A percentile compares a stretch with the other conserved stretches of the same genome.
Conservation (phyloP, 2,797 vertebrate genomes). For the Discoglossus pictus region DNA sequence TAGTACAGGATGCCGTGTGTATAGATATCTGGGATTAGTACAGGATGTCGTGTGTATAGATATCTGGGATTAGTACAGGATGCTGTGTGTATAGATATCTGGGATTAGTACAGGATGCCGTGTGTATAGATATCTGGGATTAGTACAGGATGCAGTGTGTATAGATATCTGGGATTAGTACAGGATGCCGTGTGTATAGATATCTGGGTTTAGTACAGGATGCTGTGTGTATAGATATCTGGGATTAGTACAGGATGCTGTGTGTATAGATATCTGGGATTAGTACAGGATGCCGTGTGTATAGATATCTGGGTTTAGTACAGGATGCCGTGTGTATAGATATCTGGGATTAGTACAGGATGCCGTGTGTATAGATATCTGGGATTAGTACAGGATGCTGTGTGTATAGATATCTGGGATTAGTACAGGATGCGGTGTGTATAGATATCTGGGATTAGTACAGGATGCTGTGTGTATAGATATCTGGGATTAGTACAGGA, state of each 20-base stretch:
- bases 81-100: too few relatives aligned
- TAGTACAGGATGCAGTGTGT: background rate
- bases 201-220: background rate
- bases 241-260: background rate
- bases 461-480: background rate
- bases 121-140: slow-evolving; percentile 2
- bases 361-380: background rate
- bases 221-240: background rate
- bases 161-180: slow-evolving; percentile 1
- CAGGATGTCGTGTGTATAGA: background rate
- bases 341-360: slow-evolving; percentile 1
- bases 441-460: background rate
- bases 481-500: background rate
- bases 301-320: slow-evolving; percentile 1
- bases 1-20: background rate
- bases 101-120: too few relatives aligned
- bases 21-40: slow-evolving; percentile 1
- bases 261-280: too few relatives aligned
- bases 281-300: too few relatives aligned
- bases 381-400: background rate
- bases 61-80: slow-evolving; percentile 3
- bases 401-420: too few relatives aligned
- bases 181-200: background rate
- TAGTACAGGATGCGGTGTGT: background rate
- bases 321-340: background rate